Evolutionary conservation across 2,888 invertebrate genomes (phyloP).

Genomic region (Chrysomela aeneicollis): DNA sequence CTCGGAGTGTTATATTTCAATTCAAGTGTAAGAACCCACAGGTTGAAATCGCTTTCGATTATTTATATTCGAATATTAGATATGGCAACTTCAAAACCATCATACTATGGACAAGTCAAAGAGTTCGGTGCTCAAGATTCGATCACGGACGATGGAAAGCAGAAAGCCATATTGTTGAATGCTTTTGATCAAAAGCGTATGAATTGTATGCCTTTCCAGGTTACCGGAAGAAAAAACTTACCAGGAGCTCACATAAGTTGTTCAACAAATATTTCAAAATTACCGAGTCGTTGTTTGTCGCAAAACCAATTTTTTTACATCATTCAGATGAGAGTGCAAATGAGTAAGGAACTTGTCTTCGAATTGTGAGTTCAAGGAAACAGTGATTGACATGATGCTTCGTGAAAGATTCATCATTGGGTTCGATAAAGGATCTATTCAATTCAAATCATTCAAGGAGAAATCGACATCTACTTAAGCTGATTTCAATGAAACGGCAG

Average conservation of each 20-base stretch:
- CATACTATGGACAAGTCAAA: constrained; percentile 11
- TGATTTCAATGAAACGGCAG: constrained; percentile 16
- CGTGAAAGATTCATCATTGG: constrained; percentile 15
- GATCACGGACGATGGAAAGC: background rate
- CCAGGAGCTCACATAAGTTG: constrained; percentile 9
- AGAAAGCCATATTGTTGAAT: constrained; percentile 13
- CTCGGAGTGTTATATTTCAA: no score
- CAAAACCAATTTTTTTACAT: constrained; percentile 11
- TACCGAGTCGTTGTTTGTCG: constrained; percentile 17
- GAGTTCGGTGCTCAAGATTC: background rate
- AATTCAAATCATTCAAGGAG: background rate
- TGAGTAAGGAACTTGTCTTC: constrained; percentile 10
- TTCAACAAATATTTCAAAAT: constrained; percentile 20
- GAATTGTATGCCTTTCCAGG: constrained; percentile 13
- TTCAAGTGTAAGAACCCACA: no score
- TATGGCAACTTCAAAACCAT: background rate
- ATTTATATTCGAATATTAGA: no score
- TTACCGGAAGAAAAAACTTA: constrained; percentile 19
- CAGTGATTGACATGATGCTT: constrained; percentile 25
- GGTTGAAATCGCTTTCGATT: no score
- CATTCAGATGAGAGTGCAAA: constrained; percentile 21
- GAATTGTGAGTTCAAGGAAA: constrained; percentile 17
- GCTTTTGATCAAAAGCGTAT: constrained; percentile 16
- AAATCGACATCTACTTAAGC: constrained; percentile 13
- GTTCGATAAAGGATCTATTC: no score